Base-by-base conservation (phyloP, 2,113 vertebrate species). In the Murina feae region DNA sequence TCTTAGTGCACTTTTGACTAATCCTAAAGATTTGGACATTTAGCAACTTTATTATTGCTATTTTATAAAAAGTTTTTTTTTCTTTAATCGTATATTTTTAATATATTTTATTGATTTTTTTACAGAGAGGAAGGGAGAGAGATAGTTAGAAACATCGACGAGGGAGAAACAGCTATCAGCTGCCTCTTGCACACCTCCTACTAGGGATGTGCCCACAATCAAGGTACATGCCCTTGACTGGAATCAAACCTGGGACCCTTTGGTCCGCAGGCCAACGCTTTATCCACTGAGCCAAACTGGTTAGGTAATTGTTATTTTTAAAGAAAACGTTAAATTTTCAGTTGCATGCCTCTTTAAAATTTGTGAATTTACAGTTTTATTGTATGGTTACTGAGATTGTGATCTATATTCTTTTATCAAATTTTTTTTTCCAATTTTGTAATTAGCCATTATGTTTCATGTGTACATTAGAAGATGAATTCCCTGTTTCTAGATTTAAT, bases 361-460 rank as follows among this genome's bases (percentile, higher is more conserved):
- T 60, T 80, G 60, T 89, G 55, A 58, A 60, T 89, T 93, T 65
- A 35, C 1, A 53, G 10, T 55, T 94, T 87, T 4, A 11, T 60
- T 60, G 21, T 84, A 30, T 76, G n/a, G 3, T 66, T 86, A 47
- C 60, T 55, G 76, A 83, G 30, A 83, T 49, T 58, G 3, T 94
- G 63, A 80, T 16, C 32, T 87, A 6, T 51, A 65, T 37, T 81
- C 37, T 94, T 87, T 71, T 6, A 60, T 86, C n/a, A n/a, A n/a
- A n/a, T n/a, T n/a, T n/a, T 51, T 71, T 6, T 63, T 4, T 47
- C 12, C 42, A 68, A 5, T 84, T 68, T 25, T 89, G 2, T 68
- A 79, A 35, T 47, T 76, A 88, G 23, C 9, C 60, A 69, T 69
- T 84, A n/a, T 89, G 63, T 96, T 94, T 95, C 18, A 66, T 68